Evolutionary conservation across 2,888 invertebrate species (phyloP).

Genomic region (Scaptomyza caliginosa): DNA sequence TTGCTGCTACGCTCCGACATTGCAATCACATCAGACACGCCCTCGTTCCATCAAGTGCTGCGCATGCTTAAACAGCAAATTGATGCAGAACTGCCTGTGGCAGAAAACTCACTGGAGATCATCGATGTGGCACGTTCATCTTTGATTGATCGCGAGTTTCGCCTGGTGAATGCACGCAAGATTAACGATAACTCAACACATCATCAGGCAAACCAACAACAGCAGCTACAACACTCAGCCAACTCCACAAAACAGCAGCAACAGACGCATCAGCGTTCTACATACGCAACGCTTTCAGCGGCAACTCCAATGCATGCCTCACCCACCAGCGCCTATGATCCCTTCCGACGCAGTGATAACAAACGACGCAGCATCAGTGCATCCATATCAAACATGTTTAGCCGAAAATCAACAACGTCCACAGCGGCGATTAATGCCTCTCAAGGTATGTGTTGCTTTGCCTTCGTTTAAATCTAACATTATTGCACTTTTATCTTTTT

Average conservation of each 20-base stretch:
- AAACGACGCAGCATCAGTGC: conserved; percentile 91
- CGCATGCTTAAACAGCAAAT: conserved; percentile 93
- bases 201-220: conserved; percentile 85
- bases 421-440: conserved; percentile 21
- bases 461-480: not conserved
- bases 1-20: conserved; percentile 93
- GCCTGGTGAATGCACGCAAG: conserved; percentile 88
- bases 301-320: conserved; percentile 82
- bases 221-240: conserved; percentile 72
- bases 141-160: conserved; percentile 91
- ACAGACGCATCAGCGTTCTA: conserved; percentile 72
- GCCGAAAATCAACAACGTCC: conserved; percentile 85
- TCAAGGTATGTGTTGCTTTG: conserved; percentile 32
- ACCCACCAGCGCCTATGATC: conserved; percentile 84
- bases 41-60: conserved; percentile 94
- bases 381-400: conserved; percentile 90
- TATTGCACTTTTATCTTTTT: conserved; percentile 42
- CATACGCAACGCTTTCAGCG: conserved; percentile 81
- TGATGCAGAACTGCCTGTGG: conserved; percentile 89
- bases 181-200: conserved; percentile 69
- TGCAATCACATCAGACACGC: conserved; percentile 94
- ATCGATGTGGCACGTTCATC: conserved; percentile 92
- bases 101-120: conserved; percentile 86
- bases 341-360: conserved; percentile 87
- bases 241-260: conserved; percentile 35